phyloP scores from a whole-genome alignment of 2,888 invertebrate genomes.

The Acleris literana region DNA sequence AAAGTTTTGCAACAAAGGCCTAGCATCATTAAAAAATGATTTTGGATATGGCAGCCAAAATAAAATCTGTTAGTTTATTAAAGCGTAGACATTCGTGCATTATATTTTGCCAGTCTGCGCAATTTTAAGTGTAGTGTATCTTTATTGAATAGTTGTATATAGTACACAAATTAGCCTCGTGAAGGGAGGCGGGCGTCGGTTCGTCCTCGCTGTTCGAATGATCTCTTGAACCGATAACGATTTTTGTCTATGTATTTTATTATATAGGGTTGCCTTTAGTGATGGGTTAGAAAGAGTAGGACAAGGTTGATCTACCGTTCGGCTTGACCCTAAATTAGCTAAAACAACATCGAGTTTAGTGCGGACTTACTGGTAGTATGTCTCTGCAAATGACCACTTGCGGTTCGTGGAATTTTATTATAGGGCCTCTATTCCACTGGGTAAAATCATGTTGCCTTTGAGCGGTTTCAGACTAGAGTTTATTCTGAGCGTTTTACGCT shows the following conservation, averaged over 20 bases:
- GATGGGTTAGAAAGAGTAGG: neutral
- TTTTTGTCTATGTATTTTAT: slow-evolving; percentile 11
- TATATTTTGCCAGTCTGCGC: slow-evolving; percentile 4
- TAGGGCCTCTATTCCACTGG: no score
- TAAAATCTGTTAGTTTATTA: no score
- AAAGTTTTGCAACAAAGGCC: no score
- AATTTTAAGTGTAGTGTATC: slow-evolving; percentile 2
- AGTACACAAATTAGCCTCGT: slow-evolving; percentile 19
- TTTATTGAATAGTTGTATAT: slow-evolving; percentile 23
- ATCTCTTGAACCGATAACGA: slow-evolving; percentile 36
- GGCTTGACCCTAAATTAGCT: neutral
- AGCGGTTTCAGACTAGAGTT: no score
- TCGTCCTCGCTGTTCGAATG: slow-evolving; percentile 23
- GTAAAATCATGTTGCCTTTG: no score
- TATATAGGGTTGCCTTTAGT: neutral
- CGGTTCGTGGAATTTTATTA: no score
- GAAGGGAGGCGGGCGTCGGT: slow-evolving; percentile 21
- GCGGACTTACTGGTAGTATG: no score
- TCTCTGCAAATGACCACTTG: no score
- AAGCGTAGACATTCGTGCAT: neutral
- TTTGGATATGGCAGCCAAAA: no score
- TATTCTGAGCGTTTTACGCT: no score
- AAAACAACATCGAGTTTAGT: neutral
- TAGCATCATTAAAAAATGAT: no score
- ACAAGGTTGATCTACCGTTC: neutral